phyloP scores from a whole-genome alignment of 2,888 invertebrate genomes.

The Bimastos eiseni region DNA sequence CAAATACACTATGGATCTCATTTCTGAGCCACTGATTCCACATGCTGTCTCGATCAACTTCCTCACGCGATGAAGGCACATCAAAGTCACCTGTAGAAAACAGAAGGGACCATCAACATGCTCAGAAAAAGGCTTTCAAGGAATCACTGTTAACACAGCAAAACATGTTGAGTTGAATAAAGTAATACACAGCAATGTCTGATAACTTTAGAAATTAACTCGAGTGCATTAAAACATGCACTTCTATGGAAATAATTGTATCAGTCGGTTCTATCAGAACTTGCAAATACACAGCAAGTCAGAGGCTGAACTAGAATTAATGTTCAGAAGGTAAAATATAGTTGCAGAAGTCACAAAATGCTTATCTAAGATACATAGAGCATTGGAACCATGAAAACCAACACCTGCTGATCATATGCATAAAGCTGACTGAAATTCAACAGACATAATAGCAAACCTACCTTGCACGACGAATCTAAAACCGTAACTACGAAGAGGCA shows the following conservation, averaged over 20 bases:
- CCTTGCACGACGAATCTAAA: constrained; percentile 62
- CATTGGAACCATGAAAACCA: background rate
- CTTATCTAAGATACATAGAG: background rate
- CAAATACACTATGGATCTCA: constrained; percentile 56
- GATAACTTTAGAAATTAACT: background rate
- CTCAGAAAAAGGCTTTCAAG: background rate
- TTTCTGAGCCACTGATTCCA: constrained; percentile 62
- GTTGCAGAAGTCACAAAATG: background rate
- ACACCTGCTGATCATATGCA: too few relatives aligned
- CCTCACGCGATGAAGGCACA: constrained; percentile 62
- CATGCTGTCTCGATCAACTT: constrained; percentile 58
- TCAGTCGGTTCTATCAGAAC: too few relatives aligned
- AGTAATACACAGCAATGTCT: background rate
- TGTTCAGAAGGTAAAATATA: too few relatives aligned
- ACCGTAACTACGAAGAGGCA: constrained; percentile 61
- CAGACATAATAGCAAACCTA: constrained; percentile 36
- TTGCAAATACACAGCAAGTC: too few relatives aligned
- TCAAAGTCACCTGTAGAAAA: constrained; percentile 60
- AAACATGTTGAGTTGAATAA: background rate
- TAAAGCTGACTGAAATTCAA: background rate
- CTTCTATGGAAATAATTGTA: too few relatives aligned
- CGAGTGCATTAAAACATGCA: background rate
- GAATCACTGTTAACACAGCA: background rate
- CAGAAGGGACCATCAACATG: background rate
- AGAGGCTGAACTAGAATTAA: too few relatives aligned